Evolutionary conservation across 2,797 vertebrate species (phyloP).

Genomic region (Esox lucius): DNA sequence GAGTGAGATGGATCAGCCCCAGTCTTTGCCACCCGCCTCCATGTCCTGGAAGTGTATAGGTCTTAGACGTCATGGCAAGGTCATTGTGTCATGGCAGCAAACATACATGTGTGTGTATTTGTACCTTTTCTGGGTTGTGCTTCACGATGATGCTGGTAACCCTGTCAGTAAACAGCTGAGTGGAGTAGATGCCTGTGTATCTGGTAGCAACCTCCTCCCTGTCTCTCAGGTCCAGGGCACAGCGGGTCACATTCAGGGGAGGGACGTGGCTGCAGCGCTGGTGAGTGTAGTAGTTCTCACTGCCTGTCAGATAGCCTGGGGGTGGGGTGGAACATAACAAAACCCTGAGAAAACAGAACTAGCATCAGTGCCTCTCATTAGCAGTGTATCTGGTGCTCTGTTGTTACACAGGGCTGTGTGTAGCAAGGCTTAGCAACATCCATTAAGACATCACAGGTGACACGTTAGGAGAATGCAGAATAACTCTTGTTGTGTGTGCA

Average conservation of each 20-base stretch:
- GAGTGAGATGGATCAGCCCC: no score
- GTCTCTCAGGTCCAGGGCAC: slow-evolving; percentile 89
- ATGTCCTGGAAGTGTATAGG: no score
- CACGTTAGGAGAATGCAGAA: no score
- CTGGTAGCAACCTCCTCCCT: slow-evolving; percentile 80
- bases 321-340: not conserved
- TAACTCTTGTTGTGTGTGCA: no score
- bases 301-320: slow-evolving; percentile 87
- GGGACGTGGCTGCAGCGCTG: slow-evolving; percentile 70
- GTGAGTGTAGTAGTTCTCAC: slow-evolving; percentile 89
- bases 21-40: no score
- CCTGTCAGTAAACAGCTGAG: slow-evolving; percentile 83
- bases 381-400: not conserved
- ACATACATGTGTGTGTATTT: not conserved
- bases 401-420: not conserved
- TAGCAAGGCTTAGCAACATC: not conserved
- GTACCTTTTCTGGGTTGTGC: slow-evolving; percentile 81
- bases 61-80: no score
- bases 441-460: not conserved
- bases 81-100: no score
- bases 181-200: slow-evolving; percentile 83
- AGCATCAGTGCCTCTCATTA: not conserved
- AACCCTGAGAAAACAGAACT: not conserved
- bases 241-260: slow-evolving; percentile 77
- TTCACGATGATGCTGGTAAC: slow-evolving; percentile 77